Evolutionary conservation across 2,888 invertebrate genomes (phyloP), one percentile per base, ranked within the genome.

Genomic region (Cepaea hortensis): DNA sequence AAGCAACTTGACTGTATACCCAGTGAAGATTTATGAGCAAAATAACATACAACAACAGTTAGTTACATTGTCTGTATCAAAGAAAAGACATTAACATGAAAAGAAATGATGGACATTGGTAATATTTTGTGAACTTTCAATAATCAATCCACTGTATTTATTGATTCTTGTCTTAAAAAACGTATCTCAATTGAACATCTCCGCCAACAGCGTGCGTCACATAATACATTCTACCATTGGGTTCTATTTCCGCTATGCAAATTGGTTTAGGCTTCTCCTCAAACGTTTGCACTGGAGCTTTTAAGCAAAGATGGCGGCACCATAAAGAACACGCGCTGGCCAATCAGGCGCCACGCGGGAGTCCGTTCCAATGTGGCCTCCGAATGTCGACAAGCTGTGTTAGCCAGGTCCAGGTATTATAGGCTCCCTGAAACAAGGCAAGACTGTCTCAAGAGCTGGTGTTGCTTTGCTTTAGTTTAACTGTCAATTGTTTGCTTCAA

Each of bases 241-340:
- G 23, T 50, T 50, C n/a, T 81, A 35, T 55, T 70, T 50, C 72
- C 72, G n/a, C 72, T 72, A 72, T 50, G 55, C 72, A 81, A 81
- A 81, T 81, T 81, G 55, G 81, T 72, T 81, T n/a, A 68, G 50
- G 81, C 81, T 70, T 70, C 23, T 72, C 70, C 72, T n/a, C 70
- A 35, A 20, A 81, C 77, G 81, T 82, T 77, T 68, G 61, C 20
- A 55, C 48, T 48, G 48, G 77, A 46, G 50, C 61, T 48, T 76
- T 61, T 68, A 82, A 77, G 48, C 65, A 81, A 82, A 76, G 76
- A 76, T 82, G 68, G 70, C 84, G 50, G 65, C 77, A 20, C 35
- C 35, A 80, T 23, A n/a, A 55, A 65, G 48, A 76, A 35, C 46
- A 62, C 48, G 46, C 68, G 6, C 77, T 20, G 23, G 68, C 50